Evolutionary conservation across 2,113 vertebrate genomes (phyloP).

Genomic region (Picathartes gymnocephalus): DNA sequence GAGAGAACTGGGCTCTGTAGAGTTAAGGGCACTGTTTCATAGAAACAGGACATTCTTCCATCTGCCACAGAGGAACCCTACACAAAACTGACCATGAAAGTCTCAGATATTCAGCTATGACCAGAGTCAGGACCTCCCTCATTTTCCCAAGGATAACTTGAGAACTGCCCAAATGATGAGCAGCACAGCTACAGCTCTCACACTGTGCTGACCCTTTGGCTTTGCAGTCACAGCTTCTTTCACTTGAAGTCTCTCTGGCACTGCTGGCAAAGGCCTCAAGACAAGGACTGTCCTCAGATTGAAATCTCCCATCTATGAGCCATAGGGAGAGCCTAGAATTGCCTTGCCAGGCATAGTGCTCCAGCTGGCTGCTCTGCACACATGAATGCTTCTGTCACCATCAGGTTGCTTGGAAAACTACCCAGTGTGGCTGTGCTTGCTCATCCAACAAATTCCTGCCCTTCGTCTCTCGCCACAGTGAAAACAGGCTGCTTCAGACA

Average conservation of each 20-base stretch:
- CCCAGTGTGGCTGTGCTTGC: background rate
- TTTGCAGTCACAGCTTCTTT: background rate
- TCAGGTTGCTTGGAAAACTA: background rate
- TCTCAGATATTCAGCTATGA: background rate
- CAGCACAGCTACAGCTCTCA: background rate
- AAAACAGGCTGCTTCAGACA: background rate
- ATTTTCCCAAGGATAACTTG: background rate
- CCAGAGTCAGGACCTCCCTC: background rate
- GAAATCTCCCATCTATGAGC: background rate
- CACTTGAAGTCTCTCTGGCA: background rate
- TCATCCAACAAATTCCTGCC: background rate
- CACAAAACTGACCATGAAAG: background rate
- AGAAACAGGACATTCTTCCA: background rate
- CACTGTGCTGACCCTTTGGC: background rate
- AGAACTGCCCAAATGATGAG: background rate
- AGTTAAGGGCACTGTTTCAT: background rate
- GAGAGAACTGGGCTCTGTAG: background rate
- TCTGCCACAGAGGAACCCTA: background rate
- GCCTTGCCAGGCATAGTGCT: background rate
- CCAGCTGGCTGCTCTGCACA: background rate
- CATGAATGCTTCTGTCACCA: background rate
- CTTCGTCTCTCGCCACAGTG: background rate
- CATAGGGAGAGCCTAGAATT: background rate
- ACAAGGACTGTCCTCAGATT: background rate
- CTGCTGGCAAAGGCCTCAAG: background rate